Base-by-base conservation (phyloP, 2,888 invertebrate species). In the Pristionchus entomophagus region DNA sequence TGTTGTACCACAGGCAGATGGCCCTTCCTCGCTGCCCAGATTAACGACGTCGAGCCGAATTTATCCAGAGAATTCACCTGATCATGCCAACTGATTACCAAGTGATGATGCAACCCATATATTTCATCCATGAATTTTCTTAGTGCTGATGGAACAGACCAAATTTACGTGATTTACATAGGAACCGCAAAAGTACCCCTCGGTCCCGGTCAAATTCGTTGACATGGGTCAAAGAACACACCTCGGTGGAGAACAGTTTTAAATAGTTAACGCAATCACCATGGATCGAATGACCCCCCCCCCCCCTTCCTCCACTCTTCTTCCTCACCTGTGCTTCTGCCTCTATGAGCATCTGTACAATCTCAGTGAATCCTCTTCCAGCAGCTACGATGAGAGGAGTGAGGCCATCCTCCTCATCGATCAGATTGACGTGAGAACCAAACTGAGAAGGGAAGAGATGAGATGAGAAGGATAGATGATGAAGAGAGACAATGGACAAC, bases 371-470 rank as follows among this genome's bases (percentile, higher is more conserved):
- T 32, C 99, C 98, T 91, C 97, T 96, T 10, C 98, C 93, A 0
- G 92, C 88, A 12, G 93, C 91, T 17, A 93, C 91, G 26, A 93
- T 93, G 78, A 93, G 80, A 1, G 93, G 93, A 22, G 92, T 93
- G 32, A 92, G 87, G 0, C 92, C 91, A 87, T 92, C 92, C 83
- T 95, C 96, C 94, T 98, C 99, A 94, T 98, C 99, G 86, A 97
- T 97, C 32, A 97, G 96, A 95, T 98, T 98, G 12, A 97, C 96
- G 94, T 98, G 97, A 86, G 98, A 98, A 85, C 97, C 97, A 89
- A 0, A 26, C 90, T 89, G 77, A 32, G 87, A 65, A 56, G 78
- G 26, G 3, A 59, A 59, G 14, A 10, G 14, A 6, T 45, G 8
- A 45, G 6, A 14, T 45, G 45, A 45, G 45, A 45, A 45, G n/a